Base-by-base conservation (phyloP, 2,113 vertebrate species). In the Rhinopomastus cyanomelas region DNA sequence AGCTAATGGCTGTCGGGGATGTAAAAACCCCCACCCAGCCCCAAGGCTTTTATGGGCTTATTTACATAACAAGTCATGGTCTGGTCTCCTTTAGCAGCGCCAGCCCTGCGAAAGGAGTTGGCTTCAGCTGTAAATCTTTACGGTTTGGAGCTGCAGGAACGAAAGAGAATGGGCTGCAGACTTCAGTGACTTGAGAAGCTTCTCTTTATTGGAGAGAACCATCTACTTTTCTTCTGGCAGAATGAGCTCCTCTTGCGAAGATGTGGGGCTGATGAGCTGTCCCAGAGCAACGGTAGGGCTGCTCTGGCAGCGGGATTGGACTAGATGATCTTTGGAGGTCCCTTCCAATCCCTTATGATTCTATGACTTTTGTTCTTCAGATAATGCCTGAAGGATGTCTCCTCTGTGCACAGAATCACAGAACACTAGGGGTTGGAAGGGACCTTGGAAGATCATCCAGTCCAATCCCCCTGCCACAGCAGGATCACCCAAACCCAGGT, bases 21-120 rank as follows among this genome's bases (percentile, higher is more conserved):
- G 77, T 75, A 94, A 46, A 42, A 42, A 42, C 39, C 11, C 11
- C 39, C 39, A 42, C 39, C 39, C n/a, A n/a, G 15, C 39, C 52
- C 68, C 83, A 10, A 65, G 88, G 62, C 7, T 76, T 96, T 95
- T 94, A 94, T 85, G 52, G 69, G 46, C 67, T 91, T 93, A 90
- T 95, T 95, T 95, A 85, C 92, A 91, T 88, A 95, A 87, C 81
- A 91, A 93, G 88, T 91, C 86, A 95, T 81, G 93, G 77, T 88
- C 86, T 81, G 21, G 36, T 90, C 52, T 68, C 88, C 86, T 92
- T 82, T 66, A 90, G 51, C 75, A 84, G 56, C 19, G 0, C 55
- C 92, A 89, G 34, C 57, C n/a, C 61, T 3, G 25, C 51, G 64
- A 30, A n/a, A 6, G 2, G 73, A 72, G 36, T 20, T 89, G 82